Evolutionary conservation across 2,888 invertebrate genomes (phyloP), one percentile per base, ranked within the genome.

Genomic region (Anarsia innoxiella): DNA sequence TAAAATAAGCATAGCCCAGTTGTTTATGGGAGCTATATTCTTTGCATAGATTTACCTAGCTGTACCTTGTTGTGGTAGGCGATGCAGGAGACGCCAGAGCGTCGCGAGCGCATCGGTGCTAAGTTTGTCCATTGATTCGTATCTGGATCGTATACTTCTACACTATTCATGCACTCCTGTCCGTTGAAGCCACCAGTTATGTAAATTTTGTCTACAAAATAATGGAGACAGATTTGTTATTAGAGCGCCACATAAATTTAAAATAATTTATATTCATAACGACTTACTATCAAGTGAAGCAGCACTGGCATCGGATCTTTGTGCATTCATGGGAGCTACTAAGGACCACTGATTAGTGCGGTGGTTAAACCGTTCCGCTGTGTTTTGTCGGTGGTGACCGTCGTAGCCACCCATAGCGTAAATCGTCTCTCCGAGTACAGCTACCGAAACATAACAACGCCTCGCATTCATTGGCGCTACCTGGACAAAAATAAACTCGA

Each of bases 141-240:
- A 40, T 88, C 88, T 0, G 93, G 91, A 54, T 93, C 91, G 69
- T 92, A 95, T 34, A 92, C 87, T 65, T 95, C 95, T 2, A 91
- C 93, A 12, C 93, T 91, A 68, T 91, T 93, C 87, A 94, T 90
- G 60, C 95, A 93, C 60, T 95, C 94, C 60, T 93, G 93, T 0
- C 97, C 97, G 68, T 96, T 96, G 71, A 95, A 97, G 0, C 97
- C 97, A 1, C 97, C 96, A 36, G 90, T 90, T 49, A 93, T 91
- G 72, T 92, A 93, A 51, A 93, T 91, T 60, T 91, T 91, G 44
- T 88, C 92, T 92, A n/a, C n/a, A n/a, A n/a, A n/a, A n/a, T n/a
- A 32, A 23, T 11, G 10, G 11, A 19, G 6, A n/a, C n/a, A 19
- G 19, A 19, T 5, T 8, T 19, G 19, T 19, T 19, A 8, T 19